Conservation (phyloP, 2,888 invertebrate species). For the Latrodectus elegans region DNA sequence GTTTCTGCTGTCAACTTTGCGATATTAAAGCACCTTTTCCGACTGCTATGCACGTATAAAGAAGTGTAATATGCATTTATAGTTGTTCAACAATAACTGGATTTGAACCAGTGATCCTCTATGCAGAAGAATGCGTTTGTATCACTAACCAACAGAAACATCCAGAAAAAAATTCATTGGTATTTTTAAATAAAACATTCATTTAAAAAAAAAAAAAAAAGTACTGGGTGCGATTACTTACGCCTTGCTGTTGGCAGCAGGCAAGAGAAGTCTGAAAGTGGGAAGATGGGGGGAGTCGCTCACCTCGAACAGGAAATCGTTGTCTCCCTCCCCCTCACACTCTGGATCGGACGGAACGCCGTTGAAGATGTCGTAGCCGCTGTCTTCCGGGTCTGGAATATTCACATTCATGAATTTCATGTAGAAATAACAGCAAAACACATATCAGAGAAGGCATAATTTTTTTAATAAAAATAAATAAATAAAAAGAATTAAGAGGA, state of each 20-base stretch:
- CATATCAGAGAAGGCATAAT: too few species aligned
- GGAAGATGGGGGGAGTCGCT: slow-evolving; percentile 87
- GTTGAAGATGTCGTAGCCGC: slow-evolving; percentile 73
- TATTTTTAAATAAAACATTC: background rate
- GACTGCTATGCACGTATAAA: too few species aligned
- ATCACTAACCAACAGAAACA: too few species aligned
- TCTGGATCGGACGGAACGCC: slow-evolving; percentile 72
- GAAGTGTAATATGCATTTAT: too few species aligned
- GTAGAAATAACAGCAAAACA: too few species aligned
- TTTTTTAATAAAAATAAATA: too few species aligned
- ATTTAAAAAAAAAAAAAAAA: background rate
- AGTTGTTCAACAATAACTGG: too few species aligned
- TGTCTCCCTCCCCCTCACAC: slow-evolving; percentile 73
- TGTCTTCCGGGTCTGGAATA: slow-evolving; percentile 71
- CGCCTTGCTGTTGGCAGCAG: slow-evolving; percentile 66
- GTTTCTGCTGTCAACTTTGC: too few species aligned
- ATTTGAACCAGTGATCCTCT: too few species aligned
- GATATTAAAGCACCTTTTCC: too few species aligned
- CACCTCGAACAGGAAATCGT: slow-evolving; percentile 86
- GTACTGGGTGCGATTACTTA: slow-evolving; percentile 65
- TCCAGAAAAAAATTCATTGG: background rate
- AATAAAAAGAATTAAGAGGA: too few species aligned
- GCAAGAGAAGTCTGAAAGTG: slow-evolving; percentile 79
- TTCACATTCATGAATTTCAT: background rate
- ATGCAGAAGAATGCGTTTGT: too few species aligned